A percentile compares a stretch with the other conserved stretches of the same genome.
phyloP scores from a whole-genome alignment of 2,888 invertebrate species.

The Drosophila emarginata region DNA sequence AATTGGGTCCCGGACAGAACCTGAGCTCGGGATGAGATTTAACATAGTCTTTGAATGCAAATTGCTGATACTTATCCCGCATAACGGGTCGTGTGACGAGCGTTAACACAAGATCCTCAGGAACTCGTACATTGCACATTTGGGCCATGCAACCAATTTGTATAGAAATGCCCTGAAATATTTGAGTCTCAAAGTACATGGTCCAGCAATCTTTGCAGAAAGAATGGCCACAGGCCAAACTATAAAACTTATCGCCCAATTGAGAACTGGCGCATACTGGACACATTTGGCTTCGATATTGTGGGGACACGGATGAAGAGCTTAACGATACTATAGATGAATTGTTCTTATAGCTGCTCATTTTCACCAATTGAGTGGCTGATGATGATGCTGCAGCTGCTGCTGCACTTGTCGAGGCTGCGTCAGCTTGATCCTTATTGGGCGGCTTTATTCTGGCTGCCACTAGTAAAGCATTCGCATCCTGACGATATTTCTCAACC shows the following conservation, averaged over 20 bases:
- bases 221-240: constrained; percentile 93
- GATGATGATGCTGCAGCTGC: constrained; percentile 40
- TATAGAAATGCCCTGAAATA: constrained; percentile 90
- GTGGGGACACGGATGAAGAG: constrained; percentile 51
- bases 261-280: constrained; percentile 90
- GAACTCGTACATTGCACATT: constrained; percentile 96
- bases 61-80: constrained; percentile 96
- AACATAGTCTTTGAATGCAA: constrained; percentile 98
- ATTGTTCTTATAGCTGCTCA: constrained; percentile 57
- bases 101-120: constrained; percentile 96
- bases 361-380: constrained; percentile 48
- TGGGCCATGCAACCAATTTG: constrained; percentile 99
- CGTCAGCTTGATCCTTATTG: constrained; percentile 40
- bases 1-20: constrained; percentile 98
- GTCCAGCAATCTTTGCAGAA: constrained; percentile 99
- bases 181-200: constrained; percentile 97
- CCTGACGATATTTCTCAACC: constrained; percentile 90
- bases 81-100: constrained; percentile 91
- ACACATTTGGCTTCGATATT: constrained; percentile 84
- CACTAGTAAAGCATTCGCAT: constrained; percentile 87
- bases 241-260: constrained; percentile 88
- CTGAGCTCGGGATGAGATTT: constrained; percentile 94
- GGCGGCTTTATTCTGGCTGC: constrained; percentile 85
- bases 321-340: constrained; percentile 19
- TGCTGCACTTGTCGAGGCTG: constrained; percentile 55